A percentile compares a stretch with the other conserved stretches of the same genome.
Conservation (phyloP, 2,797 vertebrate species). For the Selene dorsalis region DNA sequence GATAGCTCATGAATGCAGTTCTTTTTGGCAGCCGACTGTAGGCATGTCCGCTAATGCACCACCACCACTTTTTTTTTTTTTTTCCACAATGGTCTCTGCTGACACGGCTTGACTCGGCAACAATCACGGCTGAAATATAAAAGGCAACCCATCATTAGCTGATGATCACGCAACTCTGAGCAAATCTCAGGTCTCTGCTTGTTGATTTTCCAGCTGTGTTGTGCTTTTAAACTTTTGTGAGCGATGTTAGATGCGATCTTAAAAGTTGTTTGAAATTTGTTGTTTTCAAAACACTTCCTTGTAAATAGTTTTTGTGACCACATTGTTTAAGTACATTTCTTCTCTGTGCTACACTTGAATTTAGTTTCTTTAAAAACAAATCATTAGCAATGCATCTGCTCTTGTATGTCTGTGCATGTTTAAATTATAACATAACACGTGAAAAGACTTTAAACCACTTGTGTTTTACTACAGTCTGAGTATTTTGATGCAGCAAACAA, state of each 20-base stretch:
- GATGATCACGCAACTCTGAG: not conserved
- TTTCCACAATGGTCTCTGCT: not conserved
- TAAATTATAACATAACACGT: too few species aligned
- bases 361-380: too few species aligned
- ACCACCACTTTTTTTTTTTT: constrained; percentile 8
- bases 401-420: too few species aligned
- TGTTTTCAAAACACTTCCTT: too few species aligned
- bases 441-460: too few species aligned
- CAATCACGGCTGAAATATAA: constrained; percentile 5
- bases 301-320: too few species aligned
- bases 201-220: not conserved
- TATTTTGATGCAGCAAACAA: not conserved
- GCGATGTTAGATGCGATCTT: too few species aligned
- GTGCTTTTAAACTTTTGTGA: not conserved
- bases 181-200: not conserved
- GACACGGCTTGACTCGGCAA: constrained; percentile 15
- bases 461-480: too few species aligned
- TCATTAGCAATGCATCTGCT: too few species aligned
- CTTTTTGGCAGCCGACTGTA: constrained; percentile 18
- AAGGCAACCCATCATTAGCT: constrained; percentile 8
- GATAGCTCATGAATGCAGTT: constrained; percentile 27
- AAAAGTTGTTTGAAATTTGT: not conserved
- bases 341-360: too few species aligned
- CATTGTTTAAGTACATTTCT: too few species aligned
- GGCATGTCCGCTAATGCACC: constrained; percentile 14